These are phyloP conservation scores for Monomorium pharaonis DNA, from an alignment of 1,140 invertebrate genomes.

Conservation along the genomic window DNA sequence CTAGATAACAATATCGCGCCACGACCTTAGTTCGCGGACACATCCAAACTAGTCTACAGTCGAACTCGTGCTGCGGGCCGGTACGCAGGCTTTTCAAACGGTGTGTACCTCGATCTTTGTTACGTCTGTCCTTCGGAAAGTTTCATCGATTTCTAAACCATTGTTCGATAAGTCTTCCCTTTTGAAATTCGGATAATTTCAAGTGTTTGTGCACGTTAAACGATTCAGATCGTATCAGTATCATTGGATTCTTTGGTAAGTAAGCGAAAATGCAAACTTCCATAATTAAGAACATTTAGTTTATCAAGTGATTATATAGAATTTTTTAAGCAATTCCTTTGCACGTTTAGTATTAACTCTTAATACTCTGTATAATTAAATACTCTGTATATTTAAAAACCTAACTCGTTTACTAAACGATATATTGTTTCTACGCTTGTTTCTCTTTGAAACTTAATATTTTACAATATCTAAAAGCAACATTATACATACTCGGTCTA, in stretches of 20 bases:
- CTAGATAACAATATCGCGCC: not conserved
- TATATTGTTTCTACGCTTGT: not conserved
- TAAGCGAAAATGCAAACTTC: not conserved
- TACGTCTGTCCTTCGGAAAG: not conserved
- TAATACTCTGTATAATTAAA: not conserved
- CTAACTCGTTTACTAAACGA: not conserved
- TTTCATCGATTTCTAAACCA: slow-evolving; percentile 3
- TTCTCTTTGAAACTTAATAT: not conserved
- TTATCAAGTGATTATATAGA: not conserved
- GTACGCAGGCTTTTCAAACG: slow-evolving; percentile 19
- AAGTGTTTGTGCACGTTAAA: not conserved
- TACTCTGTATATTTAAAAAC: not conserved
- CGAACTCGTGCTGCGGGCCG: not conserved
- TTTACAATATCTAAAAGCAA: not conserved
- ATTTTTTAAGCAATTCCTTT: not conserved
- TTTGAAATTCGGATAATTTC: not conserved
- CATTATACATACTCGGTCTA: not conserved
- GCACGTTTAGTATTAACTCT: not conserved
- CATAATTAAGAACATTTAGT: not conserved
- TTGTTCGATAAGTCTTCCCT: not conserved
- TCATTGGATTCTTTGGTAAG: slow-evolving; percentile 32
- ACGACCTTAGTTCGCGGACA: slow-evolving; percentile 10
- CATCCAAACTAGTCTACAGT: slow-evolving; percentile 1
- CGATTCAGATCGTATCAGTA: not conserved
- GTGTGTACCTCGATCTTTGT: not conserved